A percentile compares a stretch with the other conserved stretches of the same genome.
These are phyloP conservation scores for Triplophysa siluroides DNA, from an alignment of 2,113 vertebrate genomes.

Conservation along the genomic window DNA sequence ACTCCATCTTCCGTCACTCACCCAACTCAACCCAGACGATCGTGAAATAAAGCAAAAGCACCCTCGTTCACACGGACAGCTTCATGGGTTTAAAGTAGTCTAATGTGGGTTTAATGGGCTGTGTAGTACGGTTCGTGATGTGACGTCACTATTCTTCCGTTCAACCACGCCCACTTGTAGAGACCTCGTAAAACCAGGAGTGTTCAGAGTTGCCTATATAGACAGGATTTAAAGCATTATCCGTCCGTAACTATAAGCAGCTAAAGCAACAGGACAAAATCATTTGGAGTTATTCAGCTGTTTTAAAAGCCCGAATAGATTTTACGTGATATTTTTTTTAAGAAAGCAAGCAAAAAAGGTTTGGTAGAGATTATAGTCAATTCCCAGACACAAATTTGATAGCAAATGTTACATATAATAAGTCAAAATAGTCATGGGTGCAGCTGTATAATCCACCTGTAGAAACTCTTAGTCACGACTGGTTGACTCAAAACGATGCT, in stretches of 20 bases:
- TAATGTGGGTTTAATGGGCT: conserved; percentile 55
- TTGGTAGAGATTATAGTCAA: no score
- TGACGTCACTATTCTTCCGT: conserved; percentile 36
- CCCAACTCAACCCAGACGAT: neutral
- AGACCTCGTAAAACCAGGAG: neutral
- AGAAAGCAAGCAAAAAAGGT: no score
- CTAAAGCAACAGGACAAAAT: no score
- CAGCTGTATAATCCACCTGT: no score
- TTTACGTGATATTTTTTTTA: no score
- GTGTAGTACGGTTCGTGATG: conserved; percentile 57
- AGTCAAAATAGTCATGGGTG: no score
- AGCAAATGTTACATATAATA: no score
- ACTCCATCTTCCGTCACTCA: neutral
- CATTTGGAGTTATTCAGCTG: no score
- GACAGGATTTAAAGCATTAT: neutral
- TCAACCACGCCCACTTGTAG: conserved; percentile 58
- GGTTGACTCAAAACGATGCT: no score
- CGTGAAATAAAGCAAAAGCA: neutral
- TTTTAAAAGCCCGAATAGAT: no score
- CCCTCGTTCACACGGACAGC: neutral
- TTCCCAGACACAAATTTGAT: no score
- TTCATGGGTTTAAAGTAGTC: neutral
- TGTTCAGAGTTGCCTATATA: neutral
- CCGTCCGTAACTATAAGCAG: neutral
- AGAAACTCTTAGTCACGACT: no score